Base-by-base conservation (phyloP, 2,797 vertebrate species). In the Passerculus sandwichensis region DNA sequence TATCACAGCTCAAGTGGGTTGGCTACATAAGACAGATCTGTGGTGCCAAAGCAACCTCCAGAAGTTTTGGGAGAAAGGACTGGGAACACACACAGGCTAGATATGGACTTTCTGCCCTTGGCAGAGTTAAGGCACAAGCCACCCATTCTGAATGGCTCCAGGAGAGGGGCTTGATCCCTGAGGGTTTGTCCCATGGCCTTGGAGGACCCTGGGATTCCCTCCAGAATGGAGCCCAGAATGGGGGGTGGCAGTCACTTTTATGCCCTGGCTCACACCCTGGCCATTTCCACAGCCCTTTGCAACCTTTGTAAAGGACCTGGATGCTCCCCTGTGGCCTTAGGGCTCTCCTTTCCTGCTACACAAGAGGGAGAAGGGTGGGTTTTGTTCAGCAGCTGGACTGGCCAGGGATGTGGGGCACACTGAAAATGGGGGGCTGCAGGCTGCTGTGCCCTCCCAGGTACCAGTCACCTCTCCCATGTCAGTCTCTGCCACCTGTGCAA, bases 331-430 rank as follows among this genome's bases (percentile, higher is more conserved):
- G 1, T 29, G 64, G 36, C 44, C 47, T 62, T 40, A 23, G 13
- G n/a, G 12, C 85, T 26, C 56, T 87, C 5, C 38, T 73, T 88
- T 88, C 1, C 1, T 38, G 8, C 51, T 29, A 15, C 0, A 0
- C 26, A 21, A 36, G 70, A 67, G 40, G 16, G 45, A 70, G 71
- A 82, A 66, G 74, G 42, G 34, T 29, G 60, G 38, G 12, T 47
- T 94, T 73, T 85, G 42, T 61, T 40, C 56, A 72, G 48, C 45
- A 91, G 57, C 79, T 64, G 90, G 53, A 42, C 56, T 77, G 62
- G 36, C 56, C 34, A 50, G 40, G 38, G 26, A 30, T 29, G 23
- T 1, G 2, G 51, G 54, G 32, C 2, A 1, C n/a, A 5, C 45
- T 30, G 69, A n/a, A 66, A 25, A 61, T 0, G 4, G 38, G 7